Percentiles rank a stretch among this genome's conserved stretches.
phyloP scores from a whole-genome alignment of 2,113 vertebrate genomes.

The Lota lota region DNA sequence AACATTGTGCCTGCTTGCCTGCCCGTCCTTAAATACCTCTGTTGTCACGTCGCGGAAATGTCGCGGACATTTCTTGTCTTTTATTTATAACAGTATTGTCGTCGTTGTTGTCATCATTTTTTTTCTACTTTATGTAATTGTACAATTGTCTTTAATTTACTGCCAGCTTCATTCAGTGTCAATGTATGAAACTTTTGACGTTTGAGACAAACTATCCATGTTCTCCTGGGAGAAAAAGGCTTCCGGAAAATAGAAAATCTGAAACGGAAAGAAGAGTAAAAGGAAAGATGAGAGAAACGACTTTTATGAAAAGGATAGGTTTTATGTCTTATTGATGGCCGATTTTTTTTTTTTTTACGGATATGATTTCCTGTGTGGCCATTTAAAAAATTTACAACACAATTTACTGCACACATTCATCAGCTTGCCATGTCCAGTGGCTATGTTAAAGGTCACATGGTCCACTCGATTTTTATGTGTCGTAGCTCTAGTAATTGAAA shows the following conservation, averaged over 20 bases:
- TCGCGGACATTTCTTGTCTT: constrained; percentile 47
- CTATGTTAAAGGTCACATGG: no score
- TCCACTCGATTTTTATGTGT: no score
- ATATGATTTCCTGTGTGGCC: constrained; percentile 1
- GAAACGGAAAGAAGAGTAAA: constrained; percentile 16
- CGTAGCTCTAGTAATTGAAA: constrained; percentile 13
- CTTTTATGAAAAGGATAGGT: not conserved
- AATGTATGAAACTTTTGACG: constrained; percentile 47
- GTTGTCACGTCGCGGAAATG: constrained; percentile 57
- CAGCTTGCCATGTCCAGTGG: no score
- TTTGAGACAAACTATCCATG: constrained; percentile 33
- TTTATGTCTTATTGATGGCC: constrained; percentile 28
- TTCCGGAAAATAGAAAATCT: not conserved
- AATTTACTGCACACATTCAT: no score
- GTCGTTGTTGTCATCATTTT: not conserved
- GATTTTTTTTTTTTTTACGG: not conserved
- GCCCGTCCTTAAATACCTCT: constrained; percentile 56
- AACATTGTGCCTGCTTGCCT: constrained; percentile 70
- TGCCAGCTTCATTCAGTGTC: constrained; percentile 49
- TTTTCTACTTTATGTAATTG: constrained; percentile 45
- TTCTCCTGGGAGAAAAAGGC: constrained; percentile 17
- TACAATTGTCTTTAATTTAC: constrained; percentile 50
- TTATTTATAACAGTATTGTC: constrained; percentile 66
- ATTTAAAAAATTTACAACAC: no score
- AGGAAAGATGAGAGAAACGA: constrained; percentile 15